Conservation (phyloP, 2,888 invertebrate species). For the Tachina fera region DNA sequence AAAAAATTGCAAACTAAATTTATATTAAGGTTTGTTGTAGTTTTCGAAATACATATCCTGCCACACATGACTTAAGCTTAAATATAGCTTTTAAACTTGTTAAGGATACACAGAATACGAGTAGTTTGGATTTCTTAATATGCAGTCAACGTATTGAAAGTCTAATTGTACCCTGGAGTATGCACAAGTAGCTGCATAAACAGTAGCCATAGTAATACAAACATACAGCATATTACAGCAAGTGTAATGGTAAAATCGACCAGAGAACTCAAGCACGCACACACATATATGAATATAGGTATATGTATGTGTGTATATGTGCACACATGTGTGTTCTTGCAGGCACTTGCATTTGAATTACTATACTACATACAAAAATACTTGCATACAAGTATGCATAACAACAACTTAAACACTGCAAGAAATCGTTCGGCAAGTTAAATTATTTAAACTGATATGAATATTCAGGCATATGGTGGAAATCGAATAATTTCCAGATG, state of each 20-base stretch:
- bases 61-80: conserved; percentile 9
- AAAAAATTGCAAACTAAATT: conserved; percentile 1
- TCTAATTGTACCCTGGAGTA: conserved; percentile 62
- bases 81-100: conserved; percentile 24
- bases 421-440: neutral
- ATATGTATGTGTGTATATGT: neutral
- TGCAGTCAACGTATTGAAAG: conserved; percentile 48
- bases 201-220: conserved; percentile 27
- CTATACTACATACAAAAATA: neutral
- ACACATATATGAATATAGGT: conserved; percentile 12
- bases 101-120: neutral
- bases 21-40: conserved; percentile 1
- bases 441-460: too few relatives aligned
- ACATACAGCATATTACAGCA: conserved; percentile 11
- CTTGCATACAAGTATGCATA: too few relatives aligned
- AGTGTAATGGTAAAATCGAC: conserved; percentile 44
- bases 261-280: conserved; percentile 40
- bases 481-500: too few relatives aligned
- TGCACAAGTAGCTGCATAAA: conserved; percentile 19
- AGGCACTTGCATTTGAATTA: neutral
- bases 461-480: too few relatives aligned
- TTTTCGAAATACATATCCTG: neutral
- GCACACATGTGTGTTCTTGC: too few relatives aligned
- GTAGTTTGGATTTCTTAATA: conserved; percentile 35
- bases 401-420: conserved; percentile 12